Evolutionary conservation across 2,797 vertebrate species (phyloP).

Genomic region (Sparus aurata): DNA sequence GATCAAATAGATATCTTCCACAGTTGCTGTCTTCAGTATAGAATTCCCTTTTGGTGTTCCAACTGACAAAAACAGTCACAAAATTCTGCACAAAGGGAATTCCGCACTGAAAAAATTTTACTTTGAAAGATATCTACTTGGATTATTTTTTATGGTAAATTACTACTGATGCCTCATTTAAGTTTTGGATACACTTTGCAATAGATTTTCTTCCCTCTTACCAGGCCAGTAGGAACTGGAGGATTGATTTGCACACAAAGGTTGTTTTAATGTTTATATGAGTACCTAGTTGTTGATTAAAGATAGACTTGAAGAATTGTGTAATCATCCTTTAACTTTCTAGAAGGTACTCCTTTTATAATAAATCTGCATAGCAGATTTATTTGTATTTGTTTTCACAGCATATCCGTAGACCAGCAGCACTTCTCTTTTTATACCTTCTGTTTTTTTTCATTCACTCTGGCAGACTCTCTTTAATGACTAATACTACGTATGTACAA

Average conservation of each 20-base stretch:
- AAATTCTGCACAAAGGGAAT: not conserved
- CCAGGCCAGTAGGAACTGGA: not conserved
- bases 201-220: not conserved
- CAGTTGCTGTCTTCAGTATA: not conserved
- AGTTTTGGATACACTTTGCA: not conserved
- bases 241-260: not conserved
- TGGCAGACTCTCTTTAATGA: not conserved
- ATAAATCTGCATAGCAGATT: not conserved
- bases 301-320: not conserved
- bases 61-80: too few species aligned
- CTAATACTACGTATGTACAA: slow-evolving; percentile 4
- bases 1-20: not conserved
- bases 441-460: not conserved
- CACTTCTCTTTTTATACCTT: not conserved
- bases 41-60: not conserved
- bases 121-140: not conserved
- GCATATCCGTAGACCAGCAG: not conserved
- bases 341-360: not conserved
- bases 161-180: not conserved
- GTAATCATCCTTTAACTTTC: not conserved
- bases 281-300: not conserved
- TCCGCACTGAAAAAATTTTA: not conserved
- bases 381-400: not conserved
- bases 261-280: not conserved
- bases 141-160: not conserved